phyloP scores from a whole-genome alignment of 2,113 vertebrate genomes.

The Phaethon lepturus region DNA sequence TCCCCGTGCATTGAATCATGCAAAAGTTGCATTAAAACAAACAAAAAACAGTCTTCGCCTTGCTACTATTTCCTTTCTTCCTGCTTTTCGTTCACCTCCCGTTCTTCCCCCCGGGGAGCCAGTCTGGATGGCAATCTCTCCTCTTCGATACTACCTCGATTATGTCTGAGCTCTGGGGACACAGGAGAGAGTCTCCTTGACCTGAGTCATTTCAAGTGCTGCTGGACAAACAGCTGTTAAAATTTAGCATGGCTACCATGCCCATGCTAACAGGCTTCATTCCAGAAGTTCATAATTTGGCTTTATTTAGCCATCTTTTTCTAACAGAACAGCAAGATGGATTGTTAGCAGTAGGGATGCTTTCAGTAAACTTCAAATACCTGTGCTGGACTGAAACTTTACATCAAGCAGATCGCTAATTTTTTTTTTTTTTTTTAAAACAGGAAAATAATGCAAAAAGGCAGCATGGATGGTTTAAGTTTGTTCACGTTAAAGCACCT shows the following conservation, averaged over 20 bases:
- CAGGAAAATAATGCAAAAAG: neutral
- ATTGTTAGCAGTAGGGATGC: neutral
- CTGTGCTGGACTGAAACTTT: neutral
- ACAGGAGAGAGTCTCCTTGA: neutral
- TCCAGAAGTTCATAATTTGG: neutral
- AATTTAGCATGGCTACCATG: neutral
- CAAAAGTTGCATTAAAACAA: neutral
- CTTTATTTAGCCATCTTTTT: neutral
- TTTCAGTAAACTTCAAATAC: neutral
- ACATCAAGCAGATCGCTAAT: rapidly evolving
- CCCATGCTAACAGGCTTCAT: neutral
- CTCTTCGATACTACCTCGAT: neutral
- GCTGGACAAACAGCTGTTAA: neutral
- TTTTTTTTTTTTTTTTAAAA: neutral
- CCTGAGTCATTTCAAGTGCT: neutral
- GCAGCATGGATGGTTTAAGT: neutral
- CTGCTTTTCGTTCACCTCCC: neutral
- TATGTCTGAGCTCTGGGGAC: neutral
- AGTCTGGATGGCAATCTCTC: neutral
- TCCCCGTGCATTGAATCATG: neutral
- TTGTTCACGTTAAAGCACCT: neutral
- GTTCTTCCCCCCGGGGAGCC: neutral
- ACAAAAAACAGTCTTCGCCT: neutral
- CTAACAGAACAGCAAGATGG: neutral
- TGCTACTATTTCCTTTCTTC: neutral